Conservation (phyloP, 1,140 invertebrate species). For the Drosophila parvula region DNA sequence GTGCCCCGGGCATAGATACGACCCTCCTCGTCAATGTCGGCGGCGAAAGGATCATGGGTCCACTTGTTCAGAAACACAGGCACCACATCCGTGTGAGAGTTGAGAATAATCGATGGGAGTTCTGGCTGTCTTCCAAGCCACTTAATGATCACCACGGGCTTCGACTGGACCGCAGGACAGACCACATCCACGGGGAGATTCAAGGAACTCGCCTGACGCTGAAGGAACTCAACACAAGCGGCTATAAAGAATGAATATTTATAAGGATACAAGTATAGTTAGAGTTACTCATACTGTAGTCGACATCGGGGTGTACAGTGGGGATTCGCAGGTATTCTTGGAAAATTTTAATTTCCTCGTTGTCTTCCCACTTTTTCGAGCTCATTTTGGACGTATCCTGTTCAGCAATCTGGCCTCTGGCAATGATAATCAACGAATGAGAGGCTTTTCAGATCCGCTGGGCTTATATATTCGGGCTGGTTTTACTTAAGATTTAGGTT, state of each 20-base stretch:
- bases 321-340: slow-evolving; percentile 92
- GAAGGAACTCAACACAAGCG: slow-evolving; percentile 87
- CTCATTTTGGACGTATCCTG: slow-evolving; percentile 32
- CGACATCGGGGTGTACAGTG: slow-evolving; percentile 91
- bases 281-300: slow-evolving; percentile 86
- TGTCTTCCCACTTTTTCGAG: slow-evolving; percentile 84
- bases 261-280: not conserved
- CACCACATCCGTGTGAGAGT: slow-evolving; percentile 95
- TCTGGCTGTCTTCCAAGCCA: slow-evolving; percentile 88
- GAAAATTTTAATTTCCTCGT: slow-evolving; percentile 90
- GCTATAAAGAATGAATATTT: slow-evolving; percentile 40
- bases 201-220: slow-evolving; percentile 87
- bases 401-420: not conserved
- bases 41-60: slow-evolving; percentile 89
- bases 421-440: slow-evolving; percentile 4
- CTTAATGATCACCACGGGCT: slow-evolving; percentile 90
- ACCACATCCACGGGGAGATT: slow-evolving; percentile 86
- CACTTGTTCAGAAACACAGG: slow-evolving; percentile 89
- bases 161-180: slow-evolving; percentile 83
- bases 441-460: not conserved
- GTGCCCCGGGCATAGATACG: slow-evolving; percentile 92
- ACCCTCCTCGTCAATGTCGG: slow-evolving; percentile 89
- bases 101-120: slow-evolving; percentile 89
- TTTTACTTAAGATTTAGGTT: slow-evolving; percentile 4
- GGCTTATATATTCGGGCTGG: not conserved